A percentile compares a stretch with the other conserved stretches of the same genome.
These are phyloP conservation scores for Umimayanthus kanabou DNA, from an alignment of 92 coral and sea anemone genomes.

Conservation along the genomic window DNA sequence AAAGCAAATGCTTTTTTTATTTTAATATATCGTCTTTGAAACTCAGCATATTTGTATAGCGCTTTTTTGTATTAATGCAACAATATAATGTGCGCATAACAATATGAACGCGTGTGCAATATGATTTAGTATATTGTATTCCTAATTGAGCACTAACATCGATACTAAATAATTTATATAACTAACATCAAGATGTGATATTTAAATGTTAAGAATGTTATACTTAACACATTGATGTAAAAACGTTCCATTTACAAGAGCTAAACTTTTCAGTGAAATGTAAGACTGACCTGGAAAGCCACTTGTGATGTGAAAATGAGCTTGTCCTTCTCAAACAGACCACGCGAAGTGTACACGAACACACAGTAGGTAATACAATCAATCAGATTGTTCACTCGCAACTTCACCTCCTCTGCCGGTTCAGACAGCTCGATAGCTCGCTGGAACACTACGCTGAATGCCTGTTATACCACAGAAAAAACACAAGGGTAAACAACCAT, in stretches of 20 bases:
- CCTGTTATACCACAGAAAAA: conserved; percentile 55
- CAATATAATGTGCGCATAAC: no score
- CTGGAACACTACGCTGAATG: conserved; percentile 97
- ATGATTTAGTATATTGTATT: no score
- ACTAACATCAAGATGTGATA: no score
- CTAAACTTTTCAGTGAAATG: neutral
- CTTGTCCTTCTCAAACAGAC: conserved; percentile 98
- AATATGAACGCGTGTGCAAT: no score
- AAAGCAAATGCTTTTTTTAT: no score
- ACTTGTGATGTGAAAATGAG: conserved; percentile 98
- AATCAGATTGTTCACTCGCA: conserved; percentile 90
- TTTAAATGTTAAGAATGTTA: no score
- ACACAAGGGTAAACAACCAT: neutral
- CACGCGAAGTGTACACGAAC: conserved; percentile 94
- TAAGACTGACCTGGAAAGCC: conserved; percentile 85
- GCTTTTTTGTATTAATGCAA: no score
- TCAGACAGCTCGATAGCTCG: conserved; percentile 95
- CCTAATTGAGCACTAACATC: no score
- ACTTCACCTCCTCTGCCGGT: conserved; percentile 91
- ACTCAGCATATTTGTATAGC: no score
- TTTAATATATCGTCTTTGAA: no score
- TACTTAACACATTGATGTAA: neutral
- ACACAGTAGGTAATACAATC: conserved; percentile 98
- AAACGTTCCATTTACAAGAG: no score
- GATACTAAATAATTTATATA: no score